A percentile compares a stretch with the other conserved stretches of the same genome.
Conservation (phyloP, 2,888 invertebrate species). For the Parnassius orleans region DNA sequence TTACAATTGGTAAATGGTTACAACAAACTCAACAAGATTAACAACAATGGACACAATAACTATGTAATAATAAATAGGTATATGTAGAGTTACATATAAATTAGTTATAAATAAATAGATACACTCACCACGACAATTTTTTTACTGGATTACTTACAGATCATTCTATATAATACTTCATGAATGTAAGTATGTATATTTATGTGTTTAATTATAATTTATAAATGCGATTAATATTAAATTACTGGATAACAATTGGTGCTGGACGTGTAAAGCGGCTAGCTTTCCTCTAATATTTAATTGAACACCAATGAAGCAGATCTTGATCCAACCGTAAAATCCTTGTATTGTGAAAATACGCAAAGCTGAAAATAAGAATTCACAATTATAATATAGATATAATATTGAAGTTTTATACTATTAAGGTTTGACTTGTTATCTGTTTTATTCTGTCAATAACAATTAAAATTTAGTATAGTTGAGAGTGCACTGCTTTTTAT, state of each 20-base stretch:
- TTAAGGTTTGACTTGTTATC: no score
- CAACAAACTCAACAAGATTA: constrained; percentile 80
- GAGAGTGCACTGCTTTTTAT: no score
- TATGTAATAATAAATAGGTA: constrained; percentile 69
- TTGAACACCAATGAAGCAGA: constrained; percentile 86
- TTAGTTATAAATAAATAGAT: constrained; percentile 5
- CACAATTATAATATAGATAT: neutral
- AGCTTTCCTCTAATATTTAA: constrained; percentile 52
- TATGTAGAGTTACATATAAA: constrained; percentile 32
- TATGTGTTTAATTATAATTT: constrained; percentile 7
- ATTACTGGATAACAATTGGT: constrained; percentile 12
- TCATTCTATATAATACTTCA: constrained; percentile 4
- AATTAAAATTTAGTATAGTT: no score
- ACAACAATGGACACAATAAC: constrained; percentile 77
- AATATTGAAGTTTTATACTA: no score
- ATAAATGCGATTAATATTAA: constrained; percentile 30
- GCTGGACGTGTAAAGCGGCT: constrained; percentile 28
- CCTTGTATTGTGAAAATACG: constrained; percentile 96
- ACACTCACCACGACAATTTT: constrained; percentile 16
- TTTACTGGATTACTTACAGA: neutral
- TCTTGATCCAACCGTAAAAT: constrained; percentile 92
- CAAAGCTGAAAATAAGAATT: constrained; percentile 85
- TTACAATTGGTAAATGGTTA: constrained; percentile 44
- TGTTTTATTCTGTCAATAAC: no score
- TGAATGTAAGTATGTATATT: constrained; percentile 5